Evolutionary conservation across 2,888 invertebrate genomes (phyloP), one percentile per base, ranked within the genome.

Genomic region (Nomada hirtipes): DNA sequence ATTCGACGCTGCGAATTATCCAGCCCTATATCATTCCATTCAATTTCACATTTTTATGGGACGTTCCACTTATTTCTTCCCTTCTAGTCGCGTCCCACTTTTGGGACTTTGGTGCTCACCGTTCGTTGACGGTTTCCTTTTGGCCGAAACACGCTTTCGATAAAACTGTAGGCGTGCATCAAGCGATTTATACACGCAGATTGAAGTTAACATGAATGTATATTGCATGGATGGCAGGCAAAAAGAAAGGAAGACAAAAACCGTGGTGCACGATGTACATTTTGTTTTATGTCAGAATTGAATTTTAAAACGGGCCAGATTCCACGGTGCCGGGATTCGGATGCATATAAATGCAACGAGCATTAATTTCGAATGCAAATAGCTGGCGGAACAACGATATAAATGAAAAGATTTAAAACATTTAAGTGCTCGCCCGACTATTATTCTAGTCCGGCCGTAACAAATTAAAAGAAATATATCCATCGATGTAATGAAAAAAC

Each of bases 281-380:
- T 23, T 55, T 18, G 36, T 64, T 65, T 50, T 13, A 29, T 20
- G 13, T 36, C 50, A 23, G 55, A 47, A 79, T 70, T 67, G 68
- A 63, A 79, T 79, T 69, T 65, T 68, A 59, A 68, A 84, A 11
- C 53, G 57, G 55, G 50, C 47, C 67, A 18, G n/a, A 44, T 47
- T 36, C 71, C 63, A 42, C 42, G 42, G 29, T 57, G 10, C 20
- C 11, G n/a, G n/a, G 44, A 47, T 57, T 53, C 57, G 11, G 20
- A 36, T 65, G 29, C 9, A 42, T 23, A 26, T 65, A 23, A 61
- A 73, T 76, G 76, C 47, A 72, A 47, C 42, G 15, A 15, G 65
- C 50, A 67, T 76, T 73, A 70, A 73, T 80, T 64, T 57, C 29
- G 20, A 47, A 80, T 80, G 76, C 72, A 79, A 82, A 76, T 79